These are phyloP conservation scores for Drosophila eugracilis DNA, from an alignment of 1,140 invertebrate genomes.

Conservation along the genomic window DNA sequence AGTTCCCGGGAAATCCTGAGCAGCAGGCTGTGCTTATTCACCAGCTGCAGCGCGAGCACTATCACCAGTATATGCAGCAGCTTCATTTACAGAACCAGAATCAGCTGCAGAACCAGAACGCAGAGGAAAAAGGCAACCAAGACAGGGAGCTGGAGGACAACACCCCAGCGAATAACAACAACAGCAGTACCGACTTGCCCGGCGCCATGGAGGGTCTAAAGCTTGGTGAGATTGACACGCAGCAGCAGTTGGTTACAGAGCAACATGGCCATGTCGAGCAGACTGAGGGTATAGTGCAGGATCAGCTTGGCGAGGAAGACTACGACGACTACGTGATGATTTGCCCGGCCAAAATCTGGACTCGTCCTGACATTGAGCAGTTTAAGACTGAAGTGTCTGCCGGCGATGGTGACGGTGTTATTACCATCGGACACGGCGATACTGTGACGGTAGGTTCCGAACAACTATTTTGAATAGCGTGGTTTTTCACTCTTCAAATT, in stretches of 20 bases:
- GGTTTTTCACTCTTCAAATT: background rate
- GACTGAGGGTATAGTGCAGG: constrained; percentile 20
- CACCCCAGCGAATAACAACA: constrained; percentile 33
- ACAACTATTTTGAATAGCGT: background rate
- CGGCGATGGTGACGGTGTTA: constrained; percentile 96
- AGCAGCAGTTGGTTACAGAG: constrained; percentile 22
- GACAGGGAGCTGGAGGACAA: constrained; percentile 13
- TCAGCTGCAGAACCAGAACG: constrained; percentile 20
- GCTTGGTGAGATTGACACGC: constrained; percentile 29
- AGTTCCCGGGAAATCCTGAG: constrained; percentile 95
- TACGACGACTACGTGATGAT: constrained; percentile 86
- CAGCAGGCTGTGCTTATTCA: constrained; percentile 96
- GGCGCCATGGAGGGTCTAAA: constrained; percentile 60
- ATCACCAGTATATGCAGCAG: constrained; percentile 98
- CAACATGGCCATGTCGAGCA: constrained; percentile 11
- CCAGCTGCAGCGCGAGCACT: constrained; percentile 98
- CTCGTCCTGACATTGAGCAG: constrained; percentile 93
- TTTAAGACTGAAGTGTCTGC: constrained; percentile 97
- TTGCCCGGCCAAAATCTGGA: constrained; percentile 97
- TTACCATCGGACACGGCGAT: constrained; percentile 96
- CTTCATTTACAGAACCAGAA: constrained; percentile 86
- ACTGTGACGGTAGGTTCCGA: constrained; percentile 91
- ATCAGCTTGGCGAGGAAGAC: constrained; percentile 63
- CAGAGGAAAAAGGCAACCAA: constrained; percentile 3
- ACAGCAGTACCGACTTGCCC: constrained; percentile 49